These are phyloP conservation scores for Nesidiocoris tenuis DNA, from an alignment of 2,888 invertebrate genomes.

Conservation along the genomic window DNA sequence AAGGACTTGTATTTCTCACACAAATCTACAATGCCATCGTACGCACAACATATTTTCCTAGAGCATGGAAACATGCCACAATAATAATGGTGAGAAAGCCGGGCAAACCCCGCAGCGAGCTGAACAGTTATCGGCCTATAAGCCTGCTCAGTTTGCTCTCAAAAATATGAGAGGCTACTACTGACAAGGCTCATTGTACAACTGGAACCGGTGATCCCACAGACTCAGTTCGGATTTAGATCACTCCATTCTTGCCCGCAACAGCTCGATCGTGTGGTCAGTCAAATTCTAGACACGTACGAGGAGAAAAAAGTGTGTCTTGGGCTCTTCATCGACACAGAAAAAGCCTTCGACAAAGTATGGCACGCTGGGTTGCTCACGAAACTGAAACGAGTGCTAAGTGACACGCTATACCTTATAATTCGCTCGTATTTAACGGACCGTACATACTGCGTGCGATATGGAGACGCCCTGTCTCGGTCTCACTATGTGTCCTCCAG, in stretches of 20 bases:
- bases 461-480: background rate
- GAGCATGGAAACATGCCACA: conserved; percentile 23
- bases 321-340: no score
- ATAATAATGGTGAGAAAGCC: background rate
- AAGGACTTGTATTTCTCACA: background rate
- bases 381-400: conserved; percentile 4
- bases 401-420: background rate
- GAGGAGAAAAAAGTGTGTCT: no score
- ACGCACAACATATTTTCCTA: conserved; percentile 10
- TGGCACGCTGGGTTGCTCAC: background rate
- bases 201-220: conserved; percentile 10
- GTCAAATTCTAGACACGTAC: no score
- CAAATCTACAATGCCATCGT: conserved; percentile 13
- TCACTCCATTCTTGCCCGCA: no score
- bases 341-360: no score
- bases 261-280: no score
- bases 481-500: background rate
- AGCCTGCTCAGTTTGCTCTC: no score
- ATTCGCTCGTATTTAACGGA: background rate
- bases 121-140: no score
- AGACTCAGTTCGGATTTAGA: conserved; percentile 18
- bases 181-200: conserved; percentile 1
- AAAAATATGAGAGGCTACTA: background rate
- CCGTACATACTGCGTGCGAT: background rate
- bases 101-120: background rate